Base-by-base conservation (phyloP, 2,888 invertebrate species). In the Didymodactylos carnosus region DNA sequence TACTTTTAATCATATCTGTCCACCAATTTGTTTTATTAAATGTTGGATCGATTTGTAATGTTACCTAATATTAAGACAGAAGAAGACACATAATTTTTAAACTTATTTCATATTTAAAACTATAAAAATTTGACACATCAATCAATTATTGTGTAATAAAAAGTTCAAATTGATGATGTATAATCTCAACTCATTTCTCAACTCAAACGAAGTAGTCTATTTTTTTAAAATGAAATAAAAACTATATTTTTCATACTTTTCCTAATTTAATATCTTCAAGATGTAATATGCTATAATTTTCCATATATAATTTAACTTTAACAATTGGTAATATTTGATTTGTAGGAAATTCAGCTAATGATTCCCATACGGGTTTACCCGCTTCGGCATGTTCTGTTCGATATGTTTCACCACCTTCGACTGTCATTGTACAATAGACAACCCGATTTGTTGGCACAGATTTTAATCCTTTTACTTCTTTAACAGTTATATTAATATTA, bases 361-460 rank as follows among this genome's bases (percentile, higher is more conserved):
- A 98, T 82, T 98, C 98, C 98, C 98, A 98, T 88, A 92, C 93
- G 77, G 98, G 97, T 84, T 95, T 97, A 4, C 94, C 94, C 35
- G 97, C 97, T 85, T 98, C 97, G 0, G 97, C 97, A 85, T 97
- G 97, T 85, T 97, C 98, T 3, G 98, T 98, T 86, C 98, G 97
- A 76, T 98, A 87, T 84, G 98, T 98, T 82, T 95, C 94, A 69
- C 95, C 94, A 76, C 94, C 95, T 84, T 99, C 98, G 46, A 98
- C 94, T 85, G 99, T 98, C 98, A 98, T 99, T 29, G 97, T 98
- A 84, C 98, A 99, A 86, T 98, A 98, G 72, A 98, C 95, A 83
- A 98, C 95, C 81, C 95, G 89, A 87, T 94, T 97, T 43, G 93
- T 91, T 77, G 94, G 90, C 81, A 99, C 86, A 73, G 94, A 93